Evolutionary conservation across 2,888 invertebrate species (phyloP).

Genomic region (Eilema griseolum): DNA sequence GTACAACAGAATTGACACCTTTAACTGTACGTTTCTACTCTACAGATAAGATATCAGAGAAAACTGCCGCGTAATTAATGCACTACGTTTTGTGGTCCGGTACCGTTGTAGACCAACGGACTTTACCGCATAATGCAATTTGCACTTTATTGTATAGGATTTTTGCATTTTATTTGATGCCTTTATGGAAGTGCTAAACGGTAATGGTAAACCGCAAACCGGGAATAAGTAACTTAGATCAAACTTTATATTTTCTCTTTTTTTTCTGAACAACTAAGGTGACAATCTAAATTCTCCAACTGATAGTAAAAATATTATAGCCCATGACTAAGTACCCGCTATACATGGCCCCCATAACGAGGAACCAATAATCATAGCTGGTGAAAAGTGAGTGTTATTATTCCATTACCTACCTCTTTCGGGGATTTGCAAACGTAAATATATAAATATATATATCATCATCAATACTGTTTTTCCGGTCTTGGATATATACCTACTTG

Average conservation of each 20-base stretch:
- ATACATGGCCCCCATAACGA: too few species aligned
- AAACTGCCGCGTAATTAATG: conserved; percentile 50
- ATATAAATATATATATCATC: too few species aligned
- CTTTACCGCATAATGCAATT: conserved; percentile 19
- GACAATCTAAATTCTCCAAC: not conserved
- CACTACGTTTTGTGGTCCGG: conserved; percentile 36
- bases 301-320: too few species aligned
- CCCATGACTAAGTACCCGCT: too few species aligned
- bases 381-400: too few species aligned
- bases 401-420: too few species aligned
- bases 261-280: not conserved
- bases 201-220: conserved; percentile 1
- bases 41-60: conserved; percentile 75
- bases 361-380: too few species aligned
- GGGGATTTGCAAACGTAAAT: too few species aligned
- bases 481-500: too few species aligned
- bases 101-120: conserved; percentile 34
- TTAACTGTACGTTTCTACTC: conserved; percentile 66
- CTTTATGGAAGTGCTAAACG: conserved; percentile 1
- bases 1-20: not conserved
- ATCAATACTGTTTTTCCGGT: too few species aligned
- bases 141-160: conserved; percentile 17
- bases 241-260: not conserved
- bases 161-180: conserved; percentile 2
- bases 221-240: not conserved